These are phyloP conservation scores for Anodontia alba DNA, from an alignment of 2,888 invertebrate species.

Conservation along the genomic window DNA sequence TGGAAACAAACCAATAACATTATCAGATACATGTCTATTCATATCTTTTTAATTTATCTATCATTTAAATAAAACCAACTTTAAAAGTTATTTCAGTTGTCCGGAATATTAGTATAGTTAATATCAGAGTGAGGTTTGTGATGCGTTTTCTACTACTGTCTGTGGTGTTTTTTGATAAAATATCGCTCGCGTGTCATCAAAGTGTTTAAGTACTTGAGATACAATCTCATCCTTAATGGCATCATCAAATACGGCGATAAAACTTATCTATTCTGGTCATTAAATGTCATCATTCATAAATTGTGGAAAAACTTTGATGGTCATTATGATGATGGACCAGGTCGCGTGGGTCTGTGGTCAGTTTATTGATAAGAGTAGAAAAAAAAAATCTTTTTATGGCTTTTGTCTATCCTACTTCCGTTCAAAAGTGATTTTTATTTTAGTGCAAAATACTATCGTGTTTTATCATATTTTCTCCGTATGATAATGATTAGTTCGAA, in stretches of 20 bases:
- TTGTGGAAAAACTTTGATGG: not conserved
- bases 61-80: conserved; percentile 16
- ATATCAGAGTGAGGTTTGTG: not conserved
- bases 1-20: conserved; percentile 13
- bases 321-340: not conserved
- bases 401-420: conserved; percentile 2
- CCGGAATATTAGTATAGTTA: not conserved
- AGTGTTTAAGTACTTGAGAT: conserved; percentile 37
- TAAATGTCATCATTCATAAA: conserved; percentile 18
- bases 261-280: not conserved
- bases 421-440: not conserved
- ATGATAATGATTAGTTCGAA: too few relatives aligned
- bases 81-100: not conserved
- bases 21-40: conserved; percentile 2
- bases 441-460: too few relatives aligned
- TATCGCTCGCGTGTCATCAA: conserved; percentile 49
- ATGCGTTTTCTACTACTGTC: not conserved
- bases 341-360: conserved; percentile 15
- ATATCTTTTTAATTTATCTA: conserved; percentile 16
- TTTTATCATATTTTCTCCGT: too few relatives aligned
- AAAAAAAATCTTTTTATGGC: not conserved
- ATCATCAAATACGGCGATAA: not conserved
- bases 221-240: conserved; percentile 17
- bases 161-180: not conserved
- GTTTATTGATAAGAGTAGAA: not conserved